These are phyloP conservation scores for Watersipora subatra DNA, from an alignment of 1,140 invertebrate genomes.

Conservation along the genomic window DNA sequence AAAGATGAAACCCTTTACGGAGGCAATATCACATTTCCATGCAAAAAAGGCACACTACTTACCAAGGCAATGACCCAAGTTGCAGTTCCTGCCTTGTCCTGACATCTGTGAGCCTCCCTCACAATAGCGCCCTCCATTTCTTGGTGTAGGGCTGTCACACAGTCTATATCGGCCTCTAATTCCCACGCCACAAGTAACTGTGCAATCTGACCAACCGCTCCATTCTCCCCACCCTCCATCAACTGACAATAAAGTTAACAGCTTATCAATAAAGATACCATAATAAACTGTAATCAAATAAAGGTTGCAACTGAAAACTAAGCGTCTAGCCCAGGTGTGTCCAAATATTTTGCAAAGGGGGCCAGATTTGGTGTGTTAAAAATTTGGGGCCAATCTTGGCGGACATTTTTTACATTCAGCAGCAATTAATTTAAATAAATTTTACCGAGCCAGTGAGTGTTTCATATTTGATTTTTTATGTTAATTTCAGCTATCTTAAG, in stretches of 20 bases:
- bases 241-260: constrained; percentile 20
- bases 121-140: constrained; percentile 27
- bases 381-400: background rate
- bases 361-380: background rate
- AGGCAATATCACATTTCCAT: too few relatives aligned
- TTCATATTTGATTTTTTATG: too few relatives aligned
- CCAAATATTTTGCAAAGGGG: background rate
- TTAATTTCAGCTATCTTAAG: too few relatives aligned
- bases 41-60: too few relatives aligned
- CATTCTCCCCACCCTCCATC: constrained; percentile 53
- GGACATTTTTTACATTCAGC: background rate
- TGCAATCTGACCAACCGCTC: constrained; percentile 52
- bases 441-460: too few relatives aligned
- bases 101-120: constrained; percentile 13
- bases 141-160: constrained; percentile 48
- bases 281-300: too few relatives aligned
- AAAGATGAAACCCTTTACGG: too few relatives aligned
- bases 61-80: background rate
- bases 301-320: background rate
- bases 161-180: constrained; percentile 47
- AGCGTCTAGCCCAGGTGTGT: background rate
- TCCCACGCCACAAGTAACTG: constrained; percentile 51
- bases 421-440: too few relatives aligned
- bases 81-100: background rate
- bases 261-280: too few relatives aligned